Conservation (phyloP, 1,140 invertebrate genomes). For the Spodoptera frugiperda region DNA sequence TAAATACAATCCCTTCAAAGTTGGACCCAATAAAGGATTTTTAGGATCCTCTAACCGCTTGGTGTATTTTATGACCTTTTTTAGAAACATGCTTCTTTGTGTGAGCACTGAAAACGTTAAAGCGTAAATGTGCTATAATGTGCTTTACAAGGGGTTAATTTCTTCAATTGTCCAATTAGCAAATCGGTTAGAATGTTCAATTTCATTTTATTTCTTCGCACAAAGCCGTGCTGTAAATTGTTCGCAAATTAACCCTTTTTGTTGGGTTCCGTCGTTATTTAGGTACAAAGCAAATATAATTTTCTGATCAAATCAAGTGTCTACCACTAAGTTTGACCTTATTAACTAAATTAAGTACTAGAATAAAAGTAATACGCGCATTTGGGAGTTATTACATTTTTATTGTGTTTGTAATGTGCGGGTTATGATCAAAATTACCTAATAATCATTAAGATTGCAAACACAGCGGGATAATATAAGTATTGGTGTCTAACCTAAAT, state of each 20-base stretch:
- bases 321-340: no score
- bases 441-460: no score
- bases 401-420: no score
- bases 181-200: slow-evolving; percentile 19
- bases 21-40: slow-evolving; percentile 70
- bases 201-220: slow-evolving; percentile 16
- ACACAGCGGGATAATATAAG: no score
- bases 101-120: slow-evolving; percentile 20
- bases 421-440: no score
- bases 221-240: slow-evolving; percentile 25
- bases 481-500: no score
- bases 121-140: neutral
- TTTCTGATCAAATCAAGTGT: neutral
- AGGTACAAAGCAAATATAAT: neutral
- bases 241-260: slow-evolving; percentile 38
- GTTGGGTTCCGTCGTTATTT: slow-evolving; percentile 4
- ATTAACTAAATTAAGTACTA: no score
- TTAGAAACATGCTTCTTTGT: slow-evolving; percentile 44
- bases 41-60: slow-evolving; percentile 64
- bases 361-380: no score
- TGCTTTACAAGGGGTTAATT: slow-evolving; percentile 6
- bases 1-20: slow-evolving; percentile 67
- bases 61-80: slow-evolving; percentile 46
- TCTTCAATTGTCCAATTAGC: slow-evolving; percentile 49
- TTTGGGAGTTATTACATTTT: no score